Base-by-base conservation (phyloP, 2,797 vertebrate genomes). In the Enteromius anoplus region DNA sequence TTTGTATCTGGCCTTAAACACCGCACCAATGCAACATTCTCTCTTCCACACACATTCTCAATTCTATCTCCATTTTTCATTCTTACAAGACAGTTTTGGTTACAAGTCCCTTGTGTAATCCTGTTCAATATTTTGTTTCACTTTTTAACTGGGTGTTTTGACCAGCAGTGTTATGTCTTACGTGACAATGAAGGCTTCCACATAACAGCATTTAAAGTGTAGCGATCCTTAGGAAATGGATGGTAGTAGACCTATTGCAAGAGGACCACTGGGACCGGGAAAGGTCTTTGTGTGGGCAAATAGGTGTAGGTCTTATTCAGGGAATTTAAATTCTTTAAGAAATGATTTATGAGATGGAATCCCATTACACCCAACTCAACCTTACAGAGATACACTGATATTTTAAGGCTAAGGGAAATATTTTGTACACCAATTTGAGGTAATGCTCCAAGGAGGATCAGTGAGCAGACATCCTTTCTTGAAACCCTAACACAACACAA, bases 151-250 rank as follows among this genome's bases (percentile, higher is more conserved):
- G 88, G 91, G 91, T 91, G 91, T 89, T 92, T 90, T 84, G 91
- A 87, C 85, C 85, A 89, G 89, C 88, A 92, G 86, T 60, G 89
- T 89, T 90, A 89, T 90, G 91, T 92, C 92, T 91, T 88, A 86
- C 81, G 93, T 92, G 91, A 92, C 85, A 89, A 88, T 86, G 81
- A 81, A 87, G 86, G 83, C 85, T 91, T 93, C 87, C 88, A 87
- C 91, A 92, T 80, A 90, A 87, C 85, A 93, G 90, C 90, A 90
- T 85, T 85, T 89, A 85, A 87, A 88, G 90, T 86, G 88, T 80
- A 87, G 81, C n/a, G n/a, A 91, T 93, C 89, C 90, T 91, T 93
- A 92, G 92, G 92, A 94, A 93, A 86, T 29, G 85, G 87, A 84
- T 89, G 85, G 69, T 84, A 88, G 85, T 85, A 87, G 89, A 88